Base-by-base conservation (phyloP, 1,140 invertebrate genomes). In the Aphelenchoides fujianensis region DNA sequence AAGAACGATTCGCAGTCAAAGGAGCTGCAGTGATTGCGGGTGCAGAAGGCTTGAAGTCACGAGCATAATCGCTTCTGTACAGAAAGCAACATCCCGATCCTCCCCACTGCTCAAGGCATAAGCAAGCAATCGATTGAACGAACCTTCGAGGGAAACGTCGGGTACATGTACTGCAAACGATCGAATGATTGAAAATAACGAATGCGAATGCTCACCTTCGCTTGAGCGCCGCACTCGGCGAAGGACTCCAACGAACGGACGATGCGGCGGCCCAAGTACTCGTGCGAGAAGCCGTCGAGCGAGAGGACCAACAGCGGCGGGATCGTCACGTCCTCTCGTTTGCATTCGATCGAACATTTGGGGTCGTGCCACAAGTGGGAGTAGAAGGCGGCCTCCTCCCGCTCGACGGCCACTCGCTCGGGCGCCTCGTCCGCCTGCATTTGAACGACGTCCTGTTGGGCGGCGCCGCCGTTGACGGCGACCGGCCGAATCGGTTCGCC, bases 141-240 rank as follows among this genome's bases (percentile, higher is more conserved):
- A n/a, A n/a, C n/a, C n/a, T 90, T 90, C 0, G 91, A 91, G 0
- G 89, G 86, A 84, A 91, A 92, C 32, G 89, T 86, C 76, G 90
- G 23, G 85, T 36, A 41, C 81, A 84, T 34, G 37, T 77, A 73
- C 32, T 66, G 32, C 37, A 66, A 66, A 35, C 5, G 23, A 7
- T n/a, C 23, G 59, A 5, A 64, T 53, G n/a, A 35, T n/a, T n/a
- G n/a, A n/a, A n/a, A n/a, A n/a, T n/a, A n/a, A n/a, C n/a, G n/a
- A n/a, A n/a, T n/a, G n/a, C n/a, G 28, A n/a, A 5, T 5, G 23
- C 85, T 85, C 41, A 82, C 68, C 31, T 73, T 71, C 0, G 88
- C 85, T 67, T 87, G 85, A 0, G 88, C 86, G 0, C 90, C 90
- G 75, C 86, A 85, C 1, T 85, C 73, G 68, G 85, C 87, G 32